These are phyloP conservation scores for Probaryconus sp. DNA, from an alignment of 1,140 invertebrate genomes.

Conservation along the genomic window DNA sequence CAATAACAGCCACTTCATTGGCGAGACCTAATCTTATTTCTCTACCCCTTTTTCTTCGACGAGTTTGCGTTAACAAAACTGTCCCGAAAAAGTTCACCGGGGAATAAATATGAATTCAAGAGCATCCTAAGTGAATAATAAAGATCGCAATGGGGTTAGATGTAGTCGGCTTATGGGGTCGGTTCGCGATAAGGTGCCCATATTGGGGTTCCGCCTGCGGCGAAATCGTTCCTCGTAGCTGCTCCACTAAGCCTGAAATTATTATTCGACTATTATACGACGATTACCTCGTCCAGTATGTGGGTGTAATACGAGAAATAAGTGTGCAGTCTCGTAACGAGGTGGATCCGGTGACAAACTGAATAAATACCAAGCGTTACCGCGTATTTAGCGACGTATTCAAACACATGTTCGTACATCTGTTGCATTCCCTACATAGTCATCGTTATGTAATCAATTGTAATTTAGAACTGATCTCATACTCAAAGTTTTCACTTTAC, in stretches of 20 bases:
- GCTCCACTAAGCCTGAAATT: conserved; percentile 59
- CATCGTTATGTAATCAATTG: conserved; percentile 38
- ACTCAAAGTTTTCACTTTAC: too few relatives aligned
- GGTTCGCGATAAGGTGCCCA: conserved; percentile 68
- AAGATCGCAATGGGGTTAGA: conserved; percentile 68
- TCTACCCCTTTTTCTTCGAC: conserved; percentile 25
- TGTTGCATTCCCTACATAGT: conserved; percentile 51
- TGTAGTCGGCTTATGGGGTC: conserved; percentile 52
- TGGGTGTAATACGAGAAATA: conserved; percentile 75
- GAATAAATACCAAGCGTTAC: conserved; percentile 68
- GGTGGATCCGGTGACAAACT: conserved; percentile 72
- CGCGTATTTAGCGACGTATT: conserved; percentile 65
- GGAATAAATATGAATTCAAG: conserved; percentile 68
- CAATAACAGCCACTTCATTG: conserved; percentile 17
- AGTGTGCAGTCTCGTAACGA: conserved; percentile 67
- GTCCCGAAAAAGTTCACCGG: conserved; percentile 45
- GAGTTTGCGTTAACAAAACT: conserved; percentile 42
- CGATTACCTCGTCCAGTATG: conserved; percentile 72
- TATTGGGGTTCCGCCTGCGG: conserved; percentile 71
- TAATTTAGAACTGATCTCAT: conserved; percentile 8
- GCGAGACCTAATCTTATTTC: conserved; percentile 8
- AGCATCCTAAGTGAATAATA: conserved; percentile 75
- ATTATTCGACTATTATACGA: conserved; percentile 75
- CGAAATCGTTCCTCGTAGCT: conserved; percentile 61
- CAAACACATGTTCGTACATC: conserved; percentile 74